Evolutionary conservation across 2,113 vertebrate species (phyloP).

Genomic region (Chionomys nivalis): DNA sequence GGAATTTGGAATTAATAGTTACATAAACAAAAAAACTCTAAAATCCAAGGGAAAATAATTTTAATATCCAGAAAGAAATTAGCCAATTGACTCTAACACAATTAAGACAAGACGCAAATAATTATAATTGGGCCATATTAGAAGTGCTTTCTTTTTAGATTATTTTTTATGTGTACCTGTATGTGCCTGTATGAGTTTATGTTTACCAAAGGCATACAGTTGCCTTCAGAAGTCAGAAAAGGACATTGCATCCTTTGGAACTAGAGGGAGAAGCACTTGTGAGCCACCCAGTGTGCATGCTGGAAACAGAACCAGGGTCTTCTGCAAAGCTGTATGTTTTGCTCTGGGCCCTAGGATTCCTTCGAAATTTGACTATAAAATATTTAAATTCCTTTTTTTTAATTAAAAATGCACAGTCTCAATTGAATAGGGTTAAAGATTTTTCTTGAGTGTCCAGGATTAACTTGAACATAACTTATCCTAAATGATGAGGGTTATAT

Average conservation of each 20-base stretch:
- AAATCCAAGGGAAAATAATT: slow-evolving; percentile 16
- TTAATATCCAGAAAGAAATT: not conserved
- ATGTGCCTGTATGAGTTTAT: not conserved
- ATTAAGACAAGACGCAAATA: slow-evolving; percentile 11
- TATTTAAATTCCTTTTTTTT: not conserved
- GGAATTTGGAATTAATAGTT: not conserved
- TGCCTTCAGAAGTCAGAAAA: not conserved
- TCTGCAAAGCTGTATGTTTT: not conserved
- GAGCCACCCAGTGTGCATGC: not conserved
- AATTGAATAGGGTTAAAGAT: not conserved
- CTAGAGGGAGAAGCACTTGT: not conserved
- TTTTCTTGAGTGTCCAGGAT: not conserved
- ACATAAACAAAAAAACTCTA: not conserved
- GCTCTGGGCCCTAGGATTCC: not conserved
- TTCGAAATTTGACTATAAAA: not conserved
- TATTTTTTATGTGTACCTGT: not conserved
- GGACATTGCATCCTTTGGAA: not conserved
- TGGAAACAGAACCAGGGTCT: not conserved
- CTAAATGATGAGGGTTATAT: not conserved
- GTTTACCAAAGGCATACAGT: not conserved
- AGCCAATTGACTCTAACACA: not conserved
- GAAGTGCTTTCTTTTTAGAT: not conserved
- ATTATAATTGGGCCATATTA: not conserved
- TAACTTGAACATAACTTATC: not conserved
- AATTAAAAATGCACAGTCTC: slow-evolving; percentile 5